Conservation (phyloP, 2,113 vertebrate species). For the Myxocyprinus asiaticus region DNA sequence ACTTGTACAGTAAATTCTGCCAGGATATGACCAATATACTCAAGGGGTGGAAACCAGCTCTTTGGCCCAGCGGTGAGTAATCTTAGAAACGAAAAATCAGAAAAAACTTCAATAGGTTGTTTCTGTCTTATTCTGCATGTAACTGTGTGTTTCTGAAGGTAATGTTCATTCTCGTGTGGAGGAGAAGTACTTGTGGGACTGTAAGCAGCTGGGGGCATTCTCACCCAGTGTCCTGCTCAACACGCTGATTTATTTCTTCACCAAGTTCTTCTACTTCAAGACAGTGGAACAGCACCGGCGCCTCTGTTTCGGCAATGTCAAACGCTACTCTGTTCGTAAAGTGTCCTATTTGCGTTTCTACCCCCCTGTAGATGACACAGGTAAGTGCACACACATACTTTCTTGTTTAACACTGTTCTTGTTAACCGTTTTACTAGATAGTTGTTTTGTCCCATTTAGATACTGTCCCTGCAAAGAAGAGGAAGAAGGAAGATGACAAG, state of each 20-base stretch:
- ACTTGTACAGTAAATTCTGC: conserved; percentile 92
- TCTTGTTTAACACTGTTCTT: neutral
- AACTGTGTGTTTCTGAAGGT: conserved; percentile 67
- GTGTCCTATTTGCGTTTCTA: conserved; percentile 92
- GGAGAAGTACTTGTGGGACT: conserved; percentile 96
- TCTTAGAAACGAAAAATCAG: neutral
- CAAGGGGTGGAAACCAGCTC: conserved; percentile 86
- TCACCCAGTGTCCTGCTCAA: conserved; percentile 96
- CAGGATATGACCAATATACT: conserved; percentile 87
- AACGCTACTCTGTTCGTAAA: conserved; percentile 86
- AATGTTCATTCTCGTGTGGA: conserved; percentile 92
- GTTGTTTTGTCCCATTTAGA: conserved; percentile 69
- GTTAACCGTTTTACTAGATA: neutral
- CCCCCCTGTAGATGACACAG: conserved; percentile 79
- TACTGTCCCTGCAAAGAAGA: conserved; percentile 81
- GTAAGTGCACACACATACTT: conserved; percentile 50
- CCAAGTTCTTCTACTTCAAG: conserved; percentile 93
- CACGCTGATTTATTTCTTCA: conserved; percentile 97
- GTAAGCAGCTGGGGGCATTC: conserved; percentile 96
- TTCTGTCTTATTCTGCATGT: no score
- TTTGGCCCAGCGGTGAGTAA: conserved; percentile 87
- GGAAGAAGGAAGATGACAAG: conserved; percentile 73
- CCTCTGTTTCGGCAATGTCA: conserved; percentile 92
- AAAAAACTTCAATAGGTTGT: no score
- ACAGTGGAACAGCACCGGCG: conserved; percentile 89